A percentile compares a stretch with the other conserved stretches of the same genome.
These are phyloP conservation scores for Craseonycteris thonglongyai DNA, from an alignment of 2,113 vertebrate genomes.

Conservation along the genomic window DNA sequence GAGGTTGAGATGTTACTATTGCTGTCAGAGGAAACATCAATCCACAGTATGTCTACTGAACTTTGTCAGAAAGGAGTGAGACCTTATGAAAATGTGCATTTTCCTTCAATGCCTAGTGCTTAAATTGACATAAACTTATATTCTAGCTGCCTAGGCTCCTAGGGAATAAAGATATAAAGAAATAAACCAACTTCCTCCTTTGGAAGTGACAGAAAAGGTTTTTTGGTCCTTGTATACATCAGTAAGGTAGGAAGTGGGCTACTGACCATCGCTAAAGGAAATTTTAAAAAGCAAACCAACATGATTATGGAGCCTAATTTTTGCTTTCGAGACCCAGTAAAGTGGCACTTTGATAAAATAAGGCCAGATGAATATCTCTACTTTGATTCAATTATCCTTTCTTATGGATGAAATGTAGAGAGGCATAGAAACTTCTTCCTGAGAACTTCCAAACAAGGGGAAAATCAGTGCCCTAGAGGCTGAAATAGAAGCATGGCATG, in stretches of 20 bases:
- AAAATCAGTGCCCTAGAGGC: neutral
- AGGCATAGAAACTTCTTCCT: neutral
- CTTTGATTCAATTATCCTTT: neutral
- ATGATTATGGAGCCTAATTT: neutral
- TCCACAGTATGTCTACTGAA: neutral
- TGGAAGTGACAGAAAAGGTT: neutral
- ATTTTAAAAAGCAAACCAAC: neutral
- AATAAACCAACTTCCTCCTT: neutral
- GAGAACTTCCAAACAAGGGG: neutral
- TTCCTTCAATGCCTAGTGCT: neutral
- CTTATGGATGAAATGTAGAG: neutral
- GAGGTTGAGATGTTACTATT: neutral
- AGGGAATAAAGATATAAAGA: neutral
- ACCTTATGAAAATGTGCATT: neutral
- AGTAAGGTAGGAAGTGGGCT: neutral
- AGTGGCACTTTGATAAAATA: neutral
- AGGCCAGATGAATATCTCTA: neutral
- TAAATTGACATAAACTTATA: neutral
- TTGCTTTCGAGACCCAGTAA: neutral
- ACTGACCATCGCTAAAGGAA: neutral
- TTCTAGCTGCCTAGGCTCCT: neutral
- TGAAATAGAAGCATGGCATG: neutral
- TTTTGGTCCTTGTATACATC: neutral
- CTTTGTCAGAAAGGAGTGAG: neutral
- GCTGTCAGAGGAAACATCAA: neutral